Conservation (phyloP, 2,797 vertebrate species). For the Muraenolepis orangiensis region DNA sequence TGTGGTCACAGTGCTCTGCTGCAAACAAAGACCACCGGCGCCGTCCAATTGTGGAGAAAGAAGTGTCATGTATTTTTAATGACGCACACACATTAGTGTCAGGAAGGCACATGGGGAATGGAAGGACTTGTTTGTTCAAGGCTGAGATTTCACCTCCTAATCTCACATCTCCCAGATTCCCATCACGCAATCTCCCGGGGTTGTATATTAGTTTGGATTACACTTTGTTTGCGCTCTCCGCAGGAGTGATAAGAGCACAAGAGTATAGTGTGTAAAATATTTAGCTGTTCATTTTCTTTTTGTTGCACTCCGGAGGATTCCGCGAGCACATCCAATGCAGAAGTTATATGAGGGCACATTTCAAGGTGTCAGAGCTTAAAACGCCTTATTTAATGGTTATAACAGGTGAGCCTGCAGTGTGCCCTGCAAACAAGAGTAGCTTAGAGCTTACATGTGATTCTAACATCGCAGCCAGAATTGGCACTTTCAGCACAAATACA, state of each 20-base stretch:
- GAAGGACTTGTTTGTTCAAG: conserved; percentile 39
- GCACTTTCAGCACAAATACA: neutral
- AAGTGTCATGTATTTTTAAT: conserved; percentile 53
- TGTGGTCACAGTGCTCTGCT: conserved; percentile 23
- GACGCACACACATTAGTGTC: conserved; percentile 36
- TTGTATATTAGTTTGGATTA: conserved; percentile 65
- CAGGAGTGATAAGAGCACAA: conserved; percentile 60
- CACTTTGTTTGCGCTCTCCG: conserved; percentile 70
- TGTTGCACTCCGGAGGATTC: conserved; percentile 50
- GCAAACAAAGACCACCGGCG: conserved; percentile 37
- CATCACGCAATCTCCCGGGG: conserved; percentile 55
- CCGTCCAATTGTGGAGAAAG: conserved; percentile 45
- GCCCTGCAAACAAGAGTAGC: neutral
- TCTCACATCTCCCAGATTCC: conserved; percentile 41
- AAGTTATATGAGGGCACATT: neutral
- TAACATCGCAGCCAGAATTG: neutral
- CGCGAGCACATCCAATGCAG: conserved; percentile 14
- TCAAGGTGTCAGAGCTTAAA: neutral
- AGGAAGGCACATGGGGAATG: conserved; percentile 19
- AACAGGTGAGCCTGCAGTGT: neutral
- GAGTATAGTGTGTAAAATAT: conserved; percentile 61
- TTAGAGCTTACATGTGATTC: neutral
- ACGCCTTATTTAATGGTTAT: neutral
- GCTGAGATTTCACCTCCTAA: conserved; percentile 43
- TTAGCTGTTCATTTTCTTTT: conserved; percentile 57